Percentiles rank a stretch among this genome's conserved stretches.
Conservation (phyloP, 2,113 vertebrate species). For the Bubo scandiacus region DNA sequence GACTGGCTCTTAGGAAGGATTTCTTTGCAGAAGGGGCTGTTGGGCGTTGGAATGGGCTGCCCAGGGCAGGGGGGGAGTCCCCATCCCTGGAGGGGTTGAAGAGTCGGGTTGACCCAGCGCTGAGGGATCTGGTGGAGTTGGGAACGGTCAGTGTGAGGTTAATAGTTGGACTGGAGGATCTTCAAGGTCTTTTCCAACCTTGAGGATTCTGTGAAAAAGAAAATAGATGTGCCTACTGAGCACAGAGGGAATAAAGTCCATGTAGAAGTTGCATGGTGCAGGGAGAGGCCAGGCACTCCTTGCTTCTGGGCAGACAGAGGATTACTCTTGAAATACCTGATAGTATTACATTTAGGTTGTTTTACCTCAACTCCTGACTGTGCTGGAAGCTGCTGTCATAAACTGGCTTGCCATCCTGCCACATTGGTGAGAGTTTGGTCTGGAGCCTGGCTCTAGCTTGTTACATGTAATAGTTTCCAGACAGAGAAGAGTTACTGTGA, state of each 20-base stretch:
- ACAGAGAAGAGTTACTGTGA: background rate
- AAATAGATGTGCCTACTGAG: background rate
- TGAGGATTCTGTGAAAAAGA: background rate
- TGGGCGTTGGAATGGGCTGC: no score
- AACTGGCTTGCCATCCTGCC: background rate
- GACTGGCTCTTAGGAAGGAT: no score
- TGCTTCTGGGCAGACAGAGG: background rate
- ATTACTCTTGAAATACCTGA: background rate
- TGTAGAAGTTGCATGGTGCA: accelerated
- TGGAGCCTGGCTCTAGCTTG: background rate
- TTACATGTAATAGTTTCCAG: background rate
- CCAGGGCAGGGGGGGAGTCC: no score
- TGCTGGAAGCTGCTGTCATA: background rate
- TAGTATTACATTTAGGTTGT: background rate
- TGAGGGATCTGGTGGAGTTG: no score
- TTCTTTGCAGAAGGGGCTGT: no score
- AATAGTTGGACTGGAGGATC: no score
- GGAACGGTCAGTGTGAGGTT: no score
- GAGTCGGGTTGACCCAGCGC: no score
- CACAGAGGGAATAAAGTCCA: background rate
- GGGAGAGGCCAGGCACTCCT: background rate
- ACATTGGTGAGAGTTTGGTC: background rate
- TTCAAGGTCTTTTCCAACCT: no score
- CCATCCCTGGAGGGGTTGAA: no score
- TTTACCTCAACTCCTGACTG: background rate